These are phyloP conservation scores for Synanthedon vespiformis DNA, from an alignment of 2,888 invertebrate genomes.

Conservation along the genomic window DNA sequence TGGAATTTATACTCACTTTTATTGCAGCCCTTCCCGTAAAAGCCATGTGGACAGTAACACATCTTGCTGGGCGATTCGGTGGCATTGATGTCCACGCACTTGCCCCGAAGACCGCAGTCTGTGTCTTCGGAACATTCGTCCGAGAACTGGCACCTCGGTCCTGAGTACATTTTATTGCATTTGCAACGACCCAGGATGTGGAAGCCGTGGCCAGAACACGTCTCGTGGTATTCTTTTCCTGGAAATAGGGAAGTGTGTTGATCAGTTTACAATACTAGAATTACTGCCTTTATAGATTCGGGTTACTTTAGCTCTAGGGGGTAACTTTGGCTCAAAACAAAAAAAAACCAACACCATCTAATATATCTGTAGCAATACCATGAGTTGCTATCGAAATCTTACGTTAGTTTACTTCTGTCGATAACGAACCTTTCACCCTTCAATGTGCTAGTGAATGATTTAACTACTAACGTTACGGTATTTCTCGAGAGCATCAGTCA, in stretches of 20 bases:
- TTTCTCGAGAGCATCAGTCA: too few species aligned
- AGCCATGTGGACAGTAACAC: conserved; percentile 92
- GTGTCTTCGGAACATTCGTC: conserved; percentile 88
- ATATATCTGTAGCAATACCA: too few species aligned
- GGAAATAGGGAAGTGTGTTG: conserved; percentile 10
- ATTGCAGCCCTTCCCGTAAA: conserved; percentile 86
- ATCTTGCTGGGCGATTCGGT: conserved; percentile 84
- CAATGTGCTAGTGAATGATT: too few species aligned
- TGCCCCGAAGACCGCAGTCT: conserved; percentile 89
- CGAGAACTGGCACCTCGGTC: conserved; percentile 85
- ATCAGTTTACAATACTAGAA: too few species aligned
- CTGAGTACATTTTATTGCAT: conserved; percentile 84
- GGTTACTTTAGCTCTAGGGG: too few species aligned
- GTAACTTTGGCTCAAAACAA: too few species aligned
- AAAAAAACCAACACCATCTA: too few species aligned
- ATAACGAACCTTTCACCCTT: too few species aligned
- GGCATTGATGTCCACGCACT: conserved; percentile 84
- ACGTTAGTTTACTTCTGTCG: too few species aligned
- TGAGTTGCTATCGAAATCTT: too few species aligned
- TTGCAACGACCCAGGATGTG: conserved; percentile 82
- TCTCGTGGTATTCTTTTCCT: conserved; percentile 84
- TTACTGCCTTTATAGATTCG: too few species aligned
- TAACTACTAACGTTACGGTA: too few species aligned
- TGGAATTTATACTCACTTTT: conserved; percentile 77
- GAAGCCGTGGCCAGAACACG: conserved; percentile 87